phyloP scores from a whole-genome alignment of 2,797 vertebrate species.

The Octomys mimax region DNA sequence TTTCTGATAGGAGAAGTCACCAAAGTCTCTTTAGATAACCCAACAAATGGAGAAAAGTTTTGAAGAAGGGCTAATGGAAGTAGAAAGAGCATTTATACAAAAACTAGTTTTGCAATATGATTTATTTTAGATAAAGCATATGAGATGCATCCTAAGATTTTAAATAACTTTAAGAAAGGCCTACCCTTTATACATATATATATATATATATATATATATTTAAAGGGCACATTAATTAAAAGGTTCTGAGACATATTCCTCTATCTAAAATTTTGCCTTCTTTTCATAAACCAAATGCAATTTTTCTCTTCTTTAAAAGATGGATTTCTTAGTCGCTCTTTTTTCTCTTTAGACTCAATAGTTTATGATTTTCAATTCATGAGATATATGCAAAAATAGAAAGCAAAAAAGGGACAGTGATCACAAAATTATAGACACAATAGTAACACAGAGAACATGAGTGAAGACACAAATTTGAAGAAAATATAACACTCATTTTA shows the following conservation, averaged over 20 bases:
- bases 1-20: background rate
- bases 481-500: background rate
- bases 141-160: background rate
- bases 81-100: background rate
- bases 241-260: background rate
- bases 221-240: background rate
- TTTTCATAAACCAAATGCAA: background rate
- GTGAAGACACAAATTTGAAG: background rate
- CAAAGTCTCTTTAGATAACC: background rate
- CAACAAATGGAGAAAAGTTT: background rate
- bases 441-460: background rate
- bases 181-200: background rate
- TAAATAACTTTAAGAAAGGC: constrained; percentile 32
- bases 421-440: background rate
- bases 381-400: background rate
- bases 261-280: background rate
- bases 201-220: background rate
- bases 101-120: background rate
- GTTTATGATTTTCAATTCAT: background rate
- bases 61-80: background rate
- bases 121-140: background rate
- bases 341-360: background rate
- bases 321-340: background rate
- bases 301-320: background rate
- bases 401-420: background rate